A percentile compares a stretch with the other conserved stretches of the same genome.
These are phyloP conservation scores for Temnothorax unifasciatus DNA, from an alignment of 2,888 invertebrate species.

Conservation along the genomic window DNA sequence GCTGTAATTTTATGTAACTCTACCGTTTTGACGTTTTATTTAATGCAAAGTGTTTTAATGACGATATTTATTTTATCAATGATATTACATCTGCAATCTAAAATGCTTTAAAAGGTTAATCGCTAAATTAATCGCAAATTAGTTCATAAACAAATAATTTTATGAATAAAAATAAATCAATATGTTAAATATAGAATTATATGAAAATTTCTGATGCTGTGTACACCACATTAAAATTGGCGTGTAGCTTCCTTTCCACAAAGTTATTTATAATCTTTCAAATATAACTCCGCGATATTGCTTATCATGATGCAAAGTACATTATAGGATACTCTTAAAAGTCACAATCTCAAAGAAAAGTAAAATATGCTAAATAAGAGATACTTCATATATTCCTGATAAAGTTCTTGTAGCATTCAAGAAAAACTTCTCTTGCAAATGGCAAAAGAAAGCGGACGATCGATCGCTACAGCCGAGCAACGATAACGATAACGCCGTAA, in stretches of 20 bases:
- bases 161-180: constrained; percentile 8
- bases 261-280: constrained; percentile 20
- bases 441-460: constrained; percentile 37
- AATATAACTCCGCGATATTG: background rate
- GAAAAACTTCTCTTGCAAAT: background rate
- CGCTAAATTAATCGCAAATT: background rate
- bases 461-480: constrained; percentile 21
- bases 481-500: constrained; percentile 57
- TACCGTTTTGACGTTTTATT: background rate
- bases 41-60: background rate
- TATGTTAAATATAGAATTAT: constrained; percentile 3
- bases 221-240: background rate
- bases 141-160: background rate
- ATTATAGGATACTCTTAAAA: constrained; percentile 20
- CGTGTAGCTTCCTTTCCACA: background rate
- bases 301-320: background rate
- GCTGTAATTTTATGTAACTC: background rate
- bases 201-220: background rate
- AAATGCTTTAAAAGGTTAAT: background rate
- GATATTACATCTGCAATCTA: background rate
- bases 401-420: constrained; percentile 9
- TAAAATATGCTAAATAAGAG: background rate
- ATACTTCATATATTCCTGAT: background rate
- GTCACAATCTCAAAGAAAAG: background rate
- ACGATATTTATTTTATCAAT: background rate